Evolutionary conservation across 2,888 invertebrate genomes (phyloP).

Genomic region (Hymenopus coronatus): DNA sequence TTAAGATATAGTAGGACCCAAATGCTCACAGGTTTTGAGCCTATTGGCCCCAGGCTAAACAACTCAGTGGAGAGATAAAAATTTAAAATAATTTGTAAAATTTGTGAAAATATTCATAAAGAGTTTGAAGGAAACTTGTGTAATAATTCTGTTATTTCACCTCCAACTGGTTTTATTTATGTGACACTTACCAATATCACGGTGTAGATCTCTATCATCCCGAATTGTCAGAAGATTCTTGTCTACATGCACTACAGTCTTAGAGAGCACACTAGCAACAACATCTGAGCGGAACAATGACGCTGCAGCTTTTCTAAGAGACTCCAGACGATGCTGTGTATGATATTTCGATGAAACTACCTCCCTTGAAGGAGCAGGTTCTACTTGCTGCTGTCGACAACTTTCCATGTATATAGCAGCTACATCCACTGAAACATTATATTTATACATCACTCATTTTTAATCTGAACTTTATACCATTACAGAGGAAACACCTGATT

Average conservation of each 20-base stretch:
- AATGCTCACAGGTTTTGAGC: no score
- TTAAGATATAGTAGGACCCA: no score
- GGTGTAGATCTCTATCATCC: conserved; percentile 74
- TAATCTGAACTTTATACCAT: no score
- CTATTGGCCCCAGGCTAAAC: no score
- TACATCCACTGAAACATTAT: conserved; percentile 54
- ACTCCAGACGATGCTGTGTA: conserved; percentile 44
- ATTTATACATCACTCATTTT: no score
- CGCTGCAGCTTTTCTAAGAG: conserved; percentile 65
- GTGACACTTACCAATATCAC: conserved; percentile 63
- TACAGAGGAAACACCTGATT: no score
- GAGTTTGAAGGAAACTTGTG: no score
- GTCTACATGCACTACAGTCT: conserved; percentile 69
- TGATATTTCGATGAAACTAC: conserved; percentile 54
- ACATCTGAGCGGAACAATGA: conserved; percentile 60
- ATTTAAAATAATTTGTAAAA: no score
- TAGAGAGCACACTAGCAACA: conserved; percentile 62
- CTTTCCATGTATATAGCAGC: conserved; percentile 74
- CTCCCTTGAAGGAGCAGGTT: conserved; percentile 68
- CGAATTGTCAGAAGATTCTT: conserved; percentile 71
- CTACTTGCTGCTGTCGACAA: conserved; percentile 57
- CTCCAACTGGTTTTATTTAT: background rate
- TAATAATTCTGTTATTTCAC: background rate
- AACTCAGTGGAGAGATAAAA: no score
- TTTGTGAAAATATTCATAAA: no score